These are phyloP conservation scores for Lasioglossum marginatum DNA, from an alignment of 2,888 invertebrate genomes.

Conservation along the genomic window DNA sequence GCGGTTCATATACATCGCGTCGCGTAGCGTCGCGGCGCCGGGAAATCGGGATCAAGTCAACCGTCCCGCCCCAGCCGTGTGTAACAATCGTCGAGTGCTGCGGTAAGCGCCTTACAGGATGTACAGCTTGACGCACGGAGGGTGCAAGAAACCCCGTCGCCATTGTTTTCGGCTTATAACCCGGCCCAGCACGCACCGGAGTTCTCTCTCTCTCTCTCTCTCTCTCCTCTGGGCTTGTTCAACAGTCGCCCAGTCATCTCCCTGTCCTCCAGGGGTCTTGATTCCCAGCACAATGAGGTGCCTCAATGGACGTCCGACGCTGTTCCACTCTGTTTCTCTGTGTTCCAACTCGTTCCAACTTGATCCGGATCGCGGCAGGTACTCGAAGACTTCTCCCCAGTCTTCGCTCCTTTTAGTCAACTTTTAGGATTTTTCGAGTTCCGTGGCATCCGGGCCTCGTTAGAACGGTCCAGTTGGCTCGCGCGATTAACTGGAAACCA, in stretches of 20 bases:
- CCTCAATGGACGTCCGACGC: conserved; percentile 53
- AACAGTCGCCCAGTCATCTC: conserved; percentile 25
- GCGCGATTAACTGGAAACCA: conserved; percentile 78
- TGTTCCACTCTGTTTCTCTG: not conserved
- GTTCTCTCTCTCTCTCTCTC: conserved; percentile 24
- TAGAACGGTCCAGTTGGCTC: conserved; percentile 71
- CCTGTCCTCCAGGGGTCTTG: conserved; percentile 51
- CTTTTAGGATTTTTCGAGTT: conserved; percentile 41
- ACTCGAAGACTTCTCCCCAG: not conserved
- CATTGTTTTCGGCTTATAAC: conserved; percentile 80
- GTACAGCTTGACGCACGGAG: conserved; percentile 69
- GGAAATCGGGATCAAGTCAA: conserved; percentile 69
- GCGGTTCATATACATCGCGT: conserved; percentile 58
- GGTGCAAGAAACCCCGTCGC: conserved; percentile 68
- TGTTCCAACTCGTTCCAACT: conserved; percentile 25
- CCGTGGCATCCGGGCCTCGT: conserved; percentile 61
- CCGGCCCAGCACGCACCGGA: conserved; percentile 62
- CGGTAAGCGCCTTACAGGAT: conserved; percentile 72
- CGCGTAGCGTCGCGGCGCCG: conserved; percentile 42
- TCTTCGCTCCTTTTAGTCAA: not conserved
- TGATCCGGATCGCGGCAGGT: conserved; percentile 16
- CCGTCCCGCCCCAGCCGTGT: conserved; percentile 56
- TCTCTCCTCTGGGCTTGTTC: not conserved
- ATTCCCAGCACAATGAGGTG: conserved; percentile 63
- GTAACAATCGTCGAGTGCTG: conserved; percentile 69